These are phyloP conservation scores for Antheraea mylitta DNA, from an alignment of 1,140 invertebrate species.

Conservation along the genomic window DNA sequence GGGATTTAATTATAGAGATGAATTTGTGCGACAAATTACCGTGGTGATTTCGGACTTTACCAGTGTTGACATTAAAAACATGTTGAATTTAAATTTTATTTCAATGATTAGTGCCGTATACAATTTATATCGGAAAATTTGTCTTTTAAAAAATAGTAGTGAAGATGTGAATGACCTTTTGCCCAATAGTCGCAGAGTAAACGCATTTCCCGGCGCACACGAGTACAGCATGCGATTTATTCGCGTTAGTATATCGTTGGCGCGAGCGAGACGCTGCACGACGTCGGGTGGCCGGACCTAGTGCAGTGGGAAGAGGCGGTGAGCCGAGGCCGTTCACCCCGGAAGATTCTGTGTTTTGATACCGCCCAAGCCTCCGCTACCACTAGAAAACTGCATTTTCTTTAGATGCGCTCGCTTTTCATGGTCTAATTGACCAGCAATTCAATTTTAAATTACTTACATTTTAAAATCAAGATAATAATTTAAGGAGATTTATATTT, in stretches of 20 bases:
- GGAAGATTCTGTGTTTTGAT: constrained; percentile 78
- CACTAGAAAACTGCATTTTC: constrained; percentile 76
- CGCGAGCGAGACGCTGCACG: constrained; percentile 48
- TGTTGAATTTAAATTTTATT: too few relatives aligned
- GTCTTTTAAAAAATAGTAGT: constrained; percentile 54
- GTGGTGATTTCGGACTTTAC: too few relatives aligned
- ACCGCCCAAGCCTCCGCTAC: constrained; percentile 65
- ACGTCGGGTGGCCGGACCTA: constrained; percentile 53
- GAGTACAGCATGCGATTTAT: constrained; percentile 61
- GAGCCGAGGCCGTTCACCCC: constrained; percentile 66
- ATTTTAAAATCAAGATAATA: neutral
- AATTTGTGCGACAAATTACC: too few relatives aligned
- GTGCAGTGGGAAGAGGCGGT: constrained; percentile 50
- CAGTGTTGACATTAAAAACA: too few relatives aligned
- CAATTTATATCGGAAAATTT: too few relatives aligned
- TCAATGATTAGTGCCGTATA: too few relatives aligned
- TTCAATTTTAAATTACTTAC: neutral
- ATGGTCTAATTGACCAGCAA: constrained; percentile 66
- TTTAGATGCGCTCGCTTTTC: constrained; percentile 72
- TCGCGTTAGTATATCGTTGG: constrained; percentile 40
- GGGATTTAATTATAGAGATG: too few relatives aligned
- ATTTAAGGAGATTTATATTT: neutral
- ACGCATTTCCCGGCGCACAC: constrained; percentile 71
- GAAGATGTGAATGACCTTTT: constrained; percentile 64
- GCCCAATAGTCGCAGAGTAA: constrained; percentile 68